Conservation (phyloP, 2,113 vertebrate genomes). For the Zeus faber region DNA sequence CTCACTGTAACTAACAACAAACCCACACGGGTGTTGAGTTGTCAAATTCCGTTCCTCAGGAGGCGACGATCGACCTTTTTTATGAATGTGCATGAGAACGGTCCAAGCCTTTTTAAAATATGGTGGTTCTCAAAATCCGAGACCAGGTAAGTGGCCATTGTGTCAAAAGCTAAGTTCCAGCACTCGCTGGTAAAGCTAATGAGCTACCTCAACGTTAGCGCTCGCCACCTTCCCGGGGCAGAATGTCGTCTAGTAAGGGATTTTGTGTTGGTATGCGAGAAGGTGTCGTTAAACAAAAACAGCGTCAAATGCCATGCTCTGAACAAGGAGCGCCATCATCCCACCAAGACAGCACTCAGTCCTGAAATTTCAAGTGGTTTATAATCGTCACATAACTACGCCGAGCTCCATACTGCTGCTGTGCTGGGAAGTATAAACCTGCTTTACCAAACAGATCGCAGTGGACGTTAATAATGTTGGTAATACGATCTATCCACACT, state of each 20-base stretch:
- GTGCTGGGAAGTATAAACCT: too few species aligned
- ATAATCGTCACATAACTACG: too few species aligned
- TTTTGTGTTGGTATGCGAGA: slow-evolving; percentile 1
- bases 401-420: too few species aligned
- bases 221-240: slow-evolving; percentile 27
- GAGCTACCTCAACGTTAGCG: slow-evolving; percentile 31
- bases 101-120: slow-evolving; percentile 67
- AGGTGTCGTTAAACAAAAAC: neutral
- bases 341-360: too few species aligned
- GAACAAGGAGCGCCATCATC: too few species aligned
- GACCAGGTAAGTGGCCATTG: slow-evolving; percentile 71
- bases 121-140: slow-evolving; percentile 80
- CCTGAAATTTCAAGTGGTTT: too few species aligned
- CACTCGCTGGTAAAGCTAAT: slow-evolving; percentile 25
- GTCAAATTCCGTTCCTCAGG: slow-evolving; percentile 33
- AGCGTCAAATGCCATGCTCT: too few species aligned
- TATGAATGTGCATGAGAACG: slow-evolving; percentile 66
- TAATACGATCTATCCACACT: too few species aligned
- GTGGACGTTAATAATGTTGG: too few species aligned
- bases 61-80: slow-evolving; percentile 31
- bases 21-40: slow-evolving; percentile 34
- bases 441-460: too few species aligned
- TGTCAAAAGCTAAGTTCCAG: slow-evolving; percentile 34
- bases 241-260: slow-evolving; percentile 27
- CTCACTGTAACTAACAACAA: slow-evolving; percentile 42